Base-by-base conservation (phyloP, 2,888 invertebrate genomes). In the Archaeoteleia sp. region DNA sequence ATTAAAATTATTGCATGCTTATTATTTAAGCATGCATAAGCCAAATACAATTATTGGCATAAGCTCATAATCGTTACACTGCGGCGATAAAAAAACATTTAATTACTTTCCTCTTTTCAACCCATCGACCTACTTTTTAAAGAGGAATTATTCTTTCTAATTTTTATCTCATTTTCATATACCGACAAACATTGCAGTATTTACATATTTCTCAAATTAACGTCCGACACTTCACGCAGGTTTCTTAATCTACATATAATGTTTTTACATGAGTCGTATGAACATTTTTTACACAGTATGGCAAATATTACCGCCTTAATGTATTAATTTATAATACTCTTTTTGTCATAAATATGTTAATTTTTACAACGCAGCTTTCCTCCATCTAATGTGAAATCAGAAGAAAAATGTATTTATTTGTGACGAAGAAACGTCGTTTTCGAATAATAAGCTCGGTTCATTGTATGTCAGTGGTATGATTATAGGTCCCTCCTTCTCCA, bases 271-370 rank as follows among this genome's bases (percentile, higher is more conserved):
- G 20, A 5, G 20, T 5, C 2, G 20, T 20, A 20, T 20, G 23
- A 58, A 48, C 30, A 48, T 25, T 66, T 48, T 27, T 35, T 53
- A 46, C 54, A 35, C 25, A 15, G 53, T 40, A 66, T 54, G 27
- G 25, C 46, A 39, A 27, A 66, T 45, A 60, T 39, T 48, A 35
- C 30, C 58, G 14, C 48, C 42, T 66, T 34, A 40, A 42, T 43
- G 40, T 23, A 53, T 34, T 48, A 32, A 32, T 32, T 10, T 32
- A 2, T 32, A 32, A 32, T 10, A 8, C 32, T 10, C 32, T 12
- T 51, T 35, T 53, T 53, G 51, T 27, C 32, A 45, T 57, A 65
- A 63, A 48, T 55, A 63, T 63, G 63, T 25, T 55, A 63, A 63
- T 63, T 42, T 13, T 15, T 27, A 29, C 40, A 23, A 27, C 20